Evolutionary conservation across 2,888 invertebrate species (phyloP).

Genomic region (Agelastica alni): DNA sequence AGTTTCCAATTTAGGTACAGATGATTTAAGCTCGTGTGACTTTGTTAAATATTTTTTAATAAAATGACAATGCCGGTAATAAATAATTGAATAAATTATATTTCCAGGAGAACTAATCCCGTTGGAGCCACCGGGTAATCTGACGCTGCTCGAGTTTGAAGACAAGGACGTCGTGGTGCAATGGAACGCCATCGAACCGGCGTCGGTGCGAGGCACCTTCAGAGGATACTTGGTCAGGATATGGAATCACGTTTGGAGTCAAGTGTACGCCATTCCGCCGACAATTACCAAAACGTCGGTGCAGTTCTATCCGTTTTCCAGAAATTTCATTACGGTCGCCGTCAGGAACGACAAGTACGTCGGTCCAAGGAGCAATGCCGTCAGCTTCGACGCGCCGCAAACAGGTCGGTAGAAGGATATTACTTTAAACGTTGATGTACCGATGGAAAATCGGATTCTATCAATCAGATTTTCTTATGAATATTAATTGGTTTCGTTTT

Average conservation of each 20-base stretch:
- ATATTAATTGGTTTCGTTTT: too few relatives aligned
- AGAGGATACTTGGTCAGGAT: conserved; percentile 47
- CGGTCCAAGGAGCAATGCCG: conserved; percentile 47
- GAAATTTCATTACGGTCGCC: conserved; percentile 48
- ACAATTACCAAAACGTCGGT: conserved; percentile 43
- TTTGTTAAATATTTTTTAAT: too few relatives aligned
- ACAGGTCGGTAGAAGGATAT: conserved; percentile 42
- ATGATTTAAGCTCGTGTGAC: too few relatives aligned
- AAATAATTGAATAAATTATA: too few relatives aligned
- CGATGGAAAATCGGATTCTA: too few relatives aligned
- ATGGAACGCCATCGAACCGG: conserved; percentile 44
- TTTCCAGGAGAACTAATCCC: conserved; percentile 47
- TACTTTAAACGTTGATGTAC: too few relatives aligned
- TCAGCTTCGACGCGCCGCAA: conserved; percentile 49
- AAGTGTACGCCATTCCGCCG: conserved; percentile 47
- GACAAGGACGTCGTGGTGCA: conserved; percentile 43
- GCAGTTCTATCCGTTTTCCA: conserved; percentile 49
- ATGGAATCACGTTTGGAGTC: conserved; percentile 47
- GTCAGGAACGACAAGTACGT: conserved; percentile 49
- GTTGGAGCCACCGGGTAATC: conserved; percentile 43
- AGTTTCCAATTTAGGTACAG: too few relatives aligned
- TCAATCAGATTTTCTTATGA: too few relatives aligned
- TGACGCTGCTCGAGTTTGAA: conserved; percentile 43
- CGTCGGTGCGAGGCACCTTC: conserved; percentile 46
- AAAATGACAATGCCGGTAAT: too few relatives aligned